A percentile compares a stretch with the other conserved stretches of the same genome.
Conservation (phyloP, 1,140 invertebrate genomes). For the Oscheius sp. region DNA sequence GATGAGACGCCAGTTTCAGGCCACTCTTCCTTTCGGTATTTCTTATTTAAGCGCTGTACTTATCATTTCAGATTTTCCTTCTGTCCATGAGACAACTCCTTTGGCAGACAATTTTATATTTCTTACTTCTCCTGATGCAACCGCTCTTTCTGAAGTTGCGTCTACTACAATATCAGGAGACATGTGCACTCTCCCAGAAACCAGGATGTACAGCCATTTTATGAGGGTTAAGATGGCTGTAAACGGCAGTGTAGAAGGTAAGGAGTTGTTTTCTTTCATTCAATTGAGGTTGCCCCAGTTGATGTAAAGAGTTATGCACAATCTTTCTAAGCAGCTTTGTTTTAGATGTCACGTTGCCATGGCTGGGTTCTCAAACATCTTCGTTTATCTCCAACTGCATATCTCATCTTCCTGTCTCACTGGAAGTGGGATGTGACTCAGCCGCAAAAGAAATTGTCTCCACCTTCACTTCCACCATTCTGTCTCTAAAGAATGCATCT, state of each 20-base stretch:
- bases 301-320: not conserved
- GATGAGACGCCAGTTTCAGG: not conserved
- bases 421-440: not conserved
- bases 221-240: slow-evolving; percentile 1
- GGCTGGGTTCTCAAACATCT: not conserved
- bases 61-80: not conserved
- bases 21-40: not conserved
- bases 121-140: slow-evolving; percentile 12
- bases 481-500: not conserved
- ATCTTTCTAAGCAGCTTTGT: not conserved
- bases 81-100: slow-evolving; percentile 16
- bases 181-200: slow-evolving; percentile 8
- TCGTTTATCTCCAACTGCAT: not conserved
- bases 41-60: not conserved
- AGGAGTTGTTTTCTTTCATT: not conserved
- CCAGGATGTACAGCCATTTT: slow-evolving; percentile 21
- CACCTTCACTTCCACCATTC: not conserved
- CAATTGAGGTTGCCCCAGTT: not conserved
- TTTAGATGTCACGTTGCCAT: slow-evolving; percentile 4
- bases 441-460: not conserved
- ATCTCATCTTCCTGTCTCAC: not conserved
- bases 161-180: slow-evolving; percentile 1
- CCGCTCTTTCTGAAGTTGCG: not conserved
- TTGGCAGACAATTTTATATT: slow-evolving; percentile 17
- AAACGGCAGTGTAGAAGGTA: not conserved